Evolutionary conservation across 2,113 vertebrate genomes (phyloP).

Genomic region (Thamnophis sirtalis): DNA sequence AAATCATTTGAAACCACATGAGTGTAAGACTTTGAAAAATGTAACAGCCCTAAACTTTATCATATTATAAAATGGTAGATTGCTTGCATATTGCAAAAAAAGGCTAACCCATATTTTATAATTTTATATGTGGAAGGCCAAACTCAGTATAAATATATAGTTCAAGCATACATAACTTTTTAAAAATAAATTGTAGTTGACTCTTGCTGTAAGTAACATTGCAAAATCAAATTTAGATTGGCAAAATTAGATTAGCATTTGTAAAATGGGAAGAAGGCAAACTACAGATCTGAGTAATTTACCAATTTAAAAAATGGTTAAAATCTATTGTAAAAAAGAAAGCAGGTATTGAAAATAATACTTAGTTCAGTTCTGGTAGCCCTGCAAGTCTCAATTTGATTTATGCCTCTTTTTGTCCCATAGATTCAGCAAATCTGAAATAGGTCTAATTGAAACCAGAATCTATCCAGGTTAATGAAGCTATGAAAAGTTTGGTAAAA

Average conservation of each 20-base stretch:
- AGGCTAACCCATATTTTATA: neutral
- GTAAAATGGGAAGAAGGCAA: neutral
- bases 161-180: accelerated
- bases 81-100: neutral
- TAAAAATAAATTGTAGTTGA: accelerated
- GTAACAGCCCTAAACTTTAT: neutral
- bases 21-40: neutral
- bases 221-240: neutral
- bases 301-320: neutral
- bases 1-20: neutral
- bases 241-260: neutral
- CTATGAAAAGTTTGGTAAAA: neutral
- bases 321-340: neutral
- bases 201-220: neutral
- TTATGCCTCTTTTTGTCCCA: neutral
- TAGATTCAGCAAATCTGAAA: neutral
- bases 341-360: neutral
- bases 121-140: accelerated
- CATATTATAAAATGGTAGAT: neutral
- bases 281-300: neutral
- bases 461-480: constrained; percentile 6
- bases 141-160: neutral
- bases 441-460: neutral
- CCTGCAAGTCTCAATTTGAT: neutral
- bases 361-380: neutral